Percentiles rank a stretch among this genome's conserved stretches.
phyloP scores from a whole-genome alignment of 2,888 invertebrate species.

The Mongoloraphidia duomilia region DNA sequence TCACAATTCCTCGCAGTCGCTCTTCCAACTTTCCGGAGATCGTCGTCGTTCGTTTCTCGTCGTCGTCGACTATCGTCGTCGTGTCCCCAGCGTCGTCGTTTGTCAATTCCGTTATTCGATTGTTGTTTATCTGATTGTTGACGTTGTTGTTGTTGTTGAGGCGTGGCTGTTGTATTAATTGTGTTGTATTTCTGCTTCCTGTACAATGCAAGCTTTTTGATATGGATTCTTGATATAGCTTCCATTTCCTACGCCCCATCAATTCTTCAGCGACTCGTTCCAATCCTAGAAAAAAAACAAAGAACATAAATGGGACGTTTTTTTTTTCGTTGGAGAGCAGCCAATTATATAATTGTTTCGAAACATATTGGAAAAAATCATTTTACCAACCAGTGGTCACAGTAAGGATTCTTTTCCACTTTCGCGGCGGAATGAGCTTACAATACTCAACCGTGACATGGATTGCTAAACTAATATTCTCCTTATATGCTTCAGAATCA shows the following conservation, averaged over 20 bases:
- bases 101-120: not conserved
- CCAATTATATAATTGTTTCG: no score
- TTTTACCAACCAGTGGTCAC: no score
- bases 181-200: constrained; percentile 31
- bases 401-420: no score
- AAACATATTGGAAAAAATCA: no score
- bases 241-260: constrained; percentile 94
- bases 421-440: no score
- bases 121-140: not conserved
- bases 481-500: no score
- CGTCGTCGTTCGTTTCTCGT: constrained; percentile 14
- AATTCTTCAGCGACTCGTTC: constrained; percentile 93
- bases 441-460: no score
- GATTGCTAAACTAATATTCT: no score
- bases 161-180: constrained; percentile 30
- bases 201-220: constrained; percentile 24
- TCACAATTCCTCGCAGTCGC: constrained; percentile 15
- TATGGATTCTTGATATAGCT: constrained; percentile 71
- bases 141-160: constrained; percentile 20
- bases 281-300: constrained; percentile 53
- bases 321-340: no score
- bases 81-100: constrained; percentile 2
- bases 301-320: constrained; percentile 3
- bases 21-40: constrained; percentile 16
- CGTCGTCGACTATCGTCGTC: constrained; percentile 11